These are phyloP conservation scores for Neostethus bicornis DNA, from an alignment of 2,797 vertebrate species.

Conservation along the genomic window DNA sequence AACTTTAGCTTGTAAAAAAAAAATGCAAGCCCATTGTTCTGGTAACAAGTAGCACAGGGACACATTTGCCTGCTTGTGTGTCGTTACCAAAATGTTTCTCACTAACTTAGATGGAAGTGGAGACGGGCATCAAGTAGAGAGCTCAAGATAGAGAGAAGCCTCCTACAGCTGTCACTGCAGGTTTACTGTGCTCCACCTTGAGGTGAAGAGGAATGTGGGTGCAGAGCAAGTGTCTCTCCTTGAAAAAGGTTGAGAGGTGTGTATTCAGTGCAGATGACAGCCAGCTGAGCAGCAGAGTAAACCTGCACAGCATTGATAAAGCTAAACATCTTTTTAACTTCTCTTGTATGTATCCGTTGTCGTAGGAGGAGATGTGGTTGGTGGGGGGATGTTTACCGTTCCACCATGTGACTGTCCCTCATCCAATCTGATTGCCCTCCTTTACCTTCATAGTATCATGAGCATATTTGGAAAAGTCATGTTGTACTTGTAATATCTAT, in stretches of 20 bases:
- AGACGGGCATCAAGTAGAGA: slow-evolving; percentile 1
- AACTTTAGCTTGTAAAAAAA: too few species aligned
- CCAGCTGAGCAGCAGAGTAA: slow-evolving; percentile 56
- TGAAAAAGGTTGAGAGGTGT: slow-evolving; percentile 41
- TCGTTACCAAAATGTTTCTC: slow-evolving; percentile 16
- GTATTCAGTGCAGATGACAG: slow-evolving; percentile 40
- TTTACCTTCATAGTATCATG: slow-evolving; percentile 14
- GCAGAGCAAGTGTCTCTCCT: slow-evolving; percentile 23
- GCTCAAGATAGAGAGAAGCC: background rate
- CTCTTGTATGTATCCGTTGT: slow-evolving; percentile 59
- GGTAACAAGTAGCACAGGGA: background rate
- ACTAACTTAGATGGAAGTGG: slow-evolving; percentile 42
- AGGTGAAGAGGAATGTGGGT: slow-evolving; percentile 27
- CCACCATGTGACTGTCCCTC: slow-evolving; percentile 46
- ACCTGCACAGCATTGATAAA: slow-evolving; percentile 75
- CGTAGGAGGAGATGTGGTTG: slow-evolving; percentile 49
- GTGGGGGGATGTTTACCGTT: slow-evolving; percentile 48
- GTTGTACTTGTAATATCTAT: slow-evolving; percentile 27
- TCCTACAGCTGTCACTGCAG: slow-evolving; percentile 48
- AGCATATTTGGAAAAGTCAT: slow-evolving; percentile 23
- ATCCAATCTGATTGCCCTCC: slow-evolving; percentile 66
- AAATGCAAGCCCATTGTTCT: too few species aligned
- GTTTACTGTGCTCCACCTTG: slow-evolving; percentile 30
- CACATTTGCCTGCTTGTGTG: too few species aligned
- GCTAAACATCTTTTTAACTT: slow-evolving; percentile 44